Base-by-base conservation (phyloP, 2,797 vertebrate species). In the Sebastes trivittatus region DNA sequence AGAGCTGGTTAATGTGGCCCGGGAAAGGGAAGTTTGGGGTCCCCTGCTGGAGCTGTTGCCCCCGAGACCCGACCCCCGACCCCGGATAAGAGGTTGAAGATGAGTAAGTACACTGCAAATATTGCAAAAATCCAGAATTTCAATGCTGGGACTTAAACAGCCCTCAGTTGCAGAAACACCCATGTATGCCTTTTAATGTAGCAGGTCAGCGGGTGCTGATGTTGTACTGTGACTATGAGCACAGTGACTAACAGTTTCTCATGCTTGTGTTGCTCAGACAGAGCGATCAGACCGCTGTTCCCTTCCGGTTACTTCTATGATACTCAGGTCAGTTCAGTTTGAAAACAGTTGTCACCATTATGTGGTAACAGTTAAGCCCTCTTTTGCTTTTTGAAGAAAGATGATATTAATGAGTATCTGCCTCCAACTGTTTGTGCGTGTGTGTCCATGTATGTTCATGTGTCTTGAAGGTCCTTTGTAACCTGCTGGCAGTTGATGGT, bases 291-390 rank as follows among this genome's bases (percentile, higher is more conserved):
- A 81, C 98, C 98, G 0, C 97, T 99, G 52, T 99, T 99, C 87
- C 98, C 98, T 59, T 38, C 94, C 69, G 98, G 98, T 55, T 99
- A 99, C 94, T 99, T 97, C 78, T 99, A 99, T 83, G 98, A 99
- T 90, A 99, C 98, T 62, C 98, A 99, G 96, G 98, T 98, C 76
- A 87, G 93, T 87, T 83, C 20, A 52, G 7, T 76, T 76, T 72
- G 0, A 75, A 61, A 61, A 23, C 2, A 10, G 0, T 55, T 69
- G 32, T 70, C n/a, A 18, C 4, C 11, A 5, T 16, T 9, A 13
- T 58, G 2, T 75, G 11, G 0, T 32, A 6, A 58, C 55, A 58
- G 4, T 56, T 52, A 29, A 7, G 0, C 23, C 7, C 2, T 25
- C 4, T 11, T 71, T 78, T 73, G 0, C 0, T 22, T 64, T 36